Evolutionary conservation across 2,797 vertebrate species (phyloP).

Genomic region (Sebastes dallii): DNA sequence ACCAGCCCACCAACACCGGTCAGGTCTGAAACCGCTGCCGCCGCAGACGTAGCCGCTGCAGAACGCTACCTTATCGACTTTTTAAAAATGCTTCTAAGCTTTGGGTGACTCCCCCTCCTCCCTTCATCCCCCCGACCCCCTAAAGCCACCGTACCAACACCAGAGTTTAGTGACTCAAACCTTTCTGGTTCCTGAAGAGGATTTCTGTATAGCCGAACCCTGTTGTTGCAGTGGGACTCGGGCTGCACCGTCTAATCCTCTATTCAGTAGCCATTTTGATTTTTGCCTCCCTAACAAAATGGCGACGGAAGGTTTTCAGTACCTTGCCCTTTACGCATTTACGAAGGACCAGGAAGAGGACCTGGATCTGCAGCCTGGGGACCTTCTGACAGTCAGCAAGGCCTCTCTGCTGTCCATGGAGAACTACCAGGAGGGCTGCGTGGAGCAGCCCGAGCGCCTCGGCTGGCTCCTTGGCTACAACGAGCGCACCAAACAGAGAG

Average conservation of each 20-base stretch:
- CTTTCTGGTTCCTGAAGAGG: constrained; percentile 42
- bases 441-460: constrained; percentile 85
- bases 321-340: constrained; percentile 89
- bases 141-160: constrained; percentile 30
- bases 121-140: constrained; percentile 5
- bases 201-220: constrained; percentile 28
- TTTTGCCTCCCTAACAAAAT: constrained; percentile 68
- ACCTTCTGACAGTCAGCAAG: constrained; percentile 90
- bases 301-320: constrained; percentile 90
- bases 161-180: constrained; percentile 47
- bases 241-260: constrained; percentile 46
- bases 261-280: constrained; percentile 65
- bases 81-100: constrained; percentile 74
- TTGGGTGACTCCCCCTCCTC: constrained; percentile 58
- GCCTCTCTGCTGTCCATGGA: constrained; percentile 87
- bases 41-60: constrained; percentile 18
- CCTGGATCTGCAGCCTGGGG: constrained; percentile 89
- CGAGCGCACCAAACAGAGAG: constrained; percentile 91
- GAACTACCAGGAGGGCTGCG: constrained; percentile 86
- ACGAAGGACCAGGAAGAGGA: constrained; percentile 92
- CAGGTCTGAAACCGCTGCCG: constrained; percentile 69
- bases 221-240: constrained; percentile 29
- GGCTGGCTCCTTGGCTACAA: constrained; percentile 95
- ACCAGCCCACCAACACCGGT: constrained; percentile 72
- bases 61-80: constrained; percentile 40